Evolutionary conservation across 2,113 vertebrate species (phyloP), one percentile per base, ranked within the genome.

Genomic region (Lynx canadensis): DNA sequence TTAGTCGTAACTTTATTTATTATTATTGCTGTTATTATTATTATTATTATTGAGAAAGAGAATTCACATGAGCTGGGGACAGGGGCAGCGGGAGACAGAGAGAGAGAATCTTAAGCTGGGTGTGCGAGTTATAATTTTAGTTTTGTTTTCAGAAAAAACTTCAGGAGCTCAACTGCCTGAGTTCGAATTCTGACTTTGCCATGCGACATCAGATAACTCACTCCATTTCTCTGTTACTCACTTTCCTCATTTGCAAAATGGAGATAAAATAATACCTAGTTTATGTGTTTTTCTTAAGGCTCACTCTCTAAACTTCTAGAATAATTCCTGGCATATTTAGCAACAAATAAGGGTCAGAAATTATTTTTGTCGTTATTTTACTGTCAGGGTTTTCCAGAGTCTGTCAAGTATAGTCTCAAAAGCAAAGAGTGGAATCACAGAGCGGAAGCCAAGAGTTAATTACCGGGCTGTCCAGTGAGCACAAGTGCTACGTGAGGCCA

Each of bases 211-310:
- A 79, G 50, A n/a, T 27, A 82, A 78, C 18, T 83, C 63, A 83
- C 45, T 91, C 88, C 15, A 31, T 13, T 60, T 96, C 36, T 45
- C 45, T 79, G 9, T 86, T 33, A 82, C 9, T 96, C 25, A 38
- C 15, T 94, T 97, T 87, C 15, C 36, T 79, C 50, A 76, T 85
- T 95, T 91, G 12, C 65, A 89, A 89, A 96, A 73, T 63, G 31
- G 29, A 65, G 41, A 78, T 73, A 66, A 83, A 80, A 60, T 65
- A 68, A 31, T 89, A 60, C 13, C 33, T 83, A 73, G 16, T n/a
- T 83, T 90, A 41, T 48, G 27, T 89, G 15, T 52, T 92, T 86
- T 31, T 27, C 52, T 93, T 96, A 63, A 95, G 12, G 36, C 19
- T 78, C 57, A 92, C 80, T 92, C 52, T 19, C 7, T 69, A 41